A percentile compares a stretch with the other conserved stretches of the same genome.
These are phyloP conservation scores for Teleogryllus occipitalis DNA, from an alignment of 1,140 invertebrate species.

Conservation along the genomic window DNA sequence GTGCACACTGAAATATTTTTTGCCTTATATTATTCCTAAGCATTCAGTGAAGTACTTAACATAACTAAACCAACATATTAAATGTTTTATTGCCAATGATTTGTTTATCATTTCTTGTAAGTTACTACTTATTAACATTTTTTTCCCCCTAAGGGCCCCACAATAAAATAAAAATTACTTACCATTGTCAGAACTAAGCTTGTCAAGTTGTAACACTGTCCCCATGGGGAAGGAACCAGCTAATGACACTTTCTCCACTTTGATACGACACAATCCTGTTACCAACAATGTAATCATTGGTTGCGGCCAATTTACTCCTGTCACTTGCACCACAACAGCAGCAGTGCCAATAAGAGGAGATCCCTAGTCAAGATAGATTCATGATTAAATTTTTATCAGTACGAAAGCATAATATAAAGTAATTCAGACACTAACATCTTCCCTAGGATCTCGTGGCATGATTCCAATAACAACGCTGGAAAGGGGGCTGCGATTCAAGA, in stretches of 20 bases:
- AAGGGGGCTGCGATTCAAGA: background rate
- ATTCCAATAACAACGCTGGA: slow-evolving; percentile 8
- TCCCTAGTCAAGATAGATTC: background rate
- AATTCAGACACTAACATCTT: slow-evolving; percentile 2
- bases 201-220: slow-evolving; percentile 42
- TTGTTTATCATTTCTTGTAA: too few species aligned
- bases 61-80: too few species aligned
- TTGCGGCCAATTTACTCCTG: slow-evolving; percentile 15
- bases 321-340: slow-evolving; percentile 17
- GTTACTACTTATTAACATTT: too few species aligned
- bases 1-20: too few species aligned
- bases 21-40: too few species aligned
- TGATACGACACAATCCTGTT: slow-evolving; percentile 43
- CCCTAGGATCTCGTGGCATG: background rate
- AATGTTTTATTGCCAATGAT: too few species aligned
- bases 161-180: background rate
- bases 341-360: slow-evolving; percentile 13
- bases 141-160: too few species aligned
- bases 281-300: slow-evolving; percentile 41
- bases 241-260: slow-evolving; percentile 39
- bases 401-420: background rate
- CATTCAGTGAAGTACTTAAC: too few species aligned
- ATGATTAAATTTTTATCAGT: background rate
- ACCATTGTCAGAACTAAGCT: slow-evolving; percentile 27
- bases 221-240: slow-evolving; percentile 44